These are phyloP conservation scores for Doris montereyensis DNA, from an alignment of 2,888 invertebrate species.

Conservation along the genomic window DNA sequence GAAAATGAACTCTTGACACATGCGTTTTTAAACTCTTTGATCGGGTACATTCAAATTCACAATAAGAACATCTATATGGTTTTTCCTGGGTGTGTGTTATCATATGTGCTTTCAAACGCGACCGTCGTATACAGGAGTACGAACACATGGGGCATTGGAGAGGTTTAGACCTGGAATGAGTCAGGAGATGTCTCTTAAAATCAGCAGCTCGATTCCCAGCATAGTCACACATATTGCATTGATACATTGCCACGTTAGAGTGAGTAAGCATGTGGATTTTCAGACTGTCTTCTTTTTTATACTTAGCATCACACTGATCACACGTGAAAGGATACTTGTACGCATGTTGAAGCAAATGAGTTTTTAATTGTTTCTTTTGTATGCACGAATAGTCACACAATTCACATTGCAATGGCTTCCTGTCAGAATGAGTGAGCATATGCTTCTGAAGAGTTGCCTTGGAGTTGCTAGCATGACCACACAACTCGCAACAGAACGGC, in stretches of 20 bases:
- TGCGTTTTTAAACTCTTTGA: conserved; percentile 32
- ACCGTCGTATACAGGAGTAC: conserved; percentile 33
- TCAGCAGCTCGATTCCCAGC: conserved; percentile 40
- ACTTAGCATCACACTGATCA: conserved; percentile 32
- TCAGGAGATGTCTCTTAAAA: conserved; percentile 37
- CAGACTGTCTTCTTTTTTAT: conserved; percentile 40
- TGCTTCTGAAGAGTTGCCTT: conserved; percentile 34
- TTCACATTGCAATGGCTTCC: conserved; percentile 32
- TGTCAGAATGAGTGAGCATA: conserved; percentile 27
- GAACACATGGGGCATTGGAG: conserved; percentile 35
- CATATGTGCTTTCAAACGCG: conserved; percentile 30
- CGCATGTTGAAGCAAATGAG: conserved; percentile 35
- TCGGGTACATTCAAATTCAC: conserved; percentile 36
- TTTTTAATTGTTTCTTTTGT: conserved; percentile 39
- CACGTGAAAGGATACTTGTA: conserved; percentile 36
- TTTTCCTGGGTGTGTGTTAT: conserved; percentile 32
- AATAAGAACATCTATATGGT: conserved; percentile 32
- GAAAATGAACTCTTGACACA: conserved; percentile 32
- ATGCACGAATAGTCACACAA: conserved; percentile 34
- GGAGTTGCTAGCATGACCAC: conserved; percentile 9
- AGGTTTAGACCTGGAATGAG: conserved; percentile 37
- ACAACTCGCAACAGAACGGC: conserved; percentile 30
- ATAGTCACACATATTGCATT: conserved; percentile 34
- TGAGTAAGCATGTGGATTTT: conserved; percentile 32
- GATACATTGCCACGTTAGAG: conserved; percentile 18